Conservation (phyloP, 2,113 vertebrate species). For the Tychaedon coryphoeus region DNA sequence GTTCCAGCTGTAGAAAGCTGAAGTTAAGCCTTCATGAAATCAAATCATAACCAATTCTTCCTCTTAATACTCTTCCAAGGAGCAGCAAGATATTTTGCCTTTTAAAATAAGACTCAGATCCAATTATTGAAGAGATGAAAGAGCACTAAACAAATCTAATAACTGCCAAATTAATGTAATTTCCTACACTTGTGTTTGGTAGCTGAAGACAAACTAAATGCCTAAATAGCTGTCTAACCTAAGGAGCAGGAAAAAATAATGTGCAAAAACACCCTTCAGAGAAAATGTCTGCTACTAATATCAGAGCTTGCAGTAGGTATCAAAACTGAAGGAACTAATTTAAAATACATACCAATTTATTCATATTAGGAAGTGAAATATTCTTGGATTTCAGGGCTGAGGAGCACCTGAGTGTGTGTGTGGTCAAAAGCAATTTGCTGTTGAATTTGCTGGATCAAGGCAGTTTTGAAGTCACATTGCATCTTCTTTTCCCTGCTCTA, state of each 20-base stretch:
- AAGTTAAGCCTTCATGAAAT: background rate
- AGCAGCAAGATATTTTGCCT: constrained; percentile 13
- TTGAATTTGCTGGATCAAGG: background rate
- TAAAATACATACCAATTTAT: background rate
- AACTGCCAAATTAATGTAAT: constrained; percentile 41
- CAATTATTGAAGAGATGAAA: constrained; percentile 19
- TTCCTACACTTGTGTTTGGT: background rate
- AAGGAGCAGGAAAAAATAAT: background rate
- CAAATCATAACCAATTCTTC: background rate
- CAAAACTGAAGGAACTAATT: background rate
- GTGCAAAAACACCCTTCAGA: background rate
- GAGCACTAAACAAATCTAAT: constrained; percentile 39
- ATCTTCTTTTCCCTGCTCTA: background rate
- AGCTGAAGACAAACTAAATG: background rate
- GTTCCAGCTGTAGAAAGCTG: background rate
- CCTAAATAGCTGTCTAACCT: background rate
- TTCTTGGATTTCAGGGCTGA: background rate
- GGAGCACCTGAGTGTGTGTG: background rate
- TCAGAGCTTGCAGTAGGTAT: background rate
- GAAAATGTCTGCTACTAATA: background rate
- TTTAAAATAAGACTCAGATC: constrained; percentile 17
- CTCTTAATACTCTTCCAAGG: background rate
- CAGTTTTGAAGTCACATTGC: background rate
- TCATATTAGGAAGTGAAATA: background rate
- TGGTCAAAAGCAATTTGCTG: background rate